A percentile compares a stretch with the other conserved stretches of the same genome.
Evolutionary conservation across 2,113 vertebrate genomes (phyloP).

Genomic region (Salvelinus sp.): DNA sequence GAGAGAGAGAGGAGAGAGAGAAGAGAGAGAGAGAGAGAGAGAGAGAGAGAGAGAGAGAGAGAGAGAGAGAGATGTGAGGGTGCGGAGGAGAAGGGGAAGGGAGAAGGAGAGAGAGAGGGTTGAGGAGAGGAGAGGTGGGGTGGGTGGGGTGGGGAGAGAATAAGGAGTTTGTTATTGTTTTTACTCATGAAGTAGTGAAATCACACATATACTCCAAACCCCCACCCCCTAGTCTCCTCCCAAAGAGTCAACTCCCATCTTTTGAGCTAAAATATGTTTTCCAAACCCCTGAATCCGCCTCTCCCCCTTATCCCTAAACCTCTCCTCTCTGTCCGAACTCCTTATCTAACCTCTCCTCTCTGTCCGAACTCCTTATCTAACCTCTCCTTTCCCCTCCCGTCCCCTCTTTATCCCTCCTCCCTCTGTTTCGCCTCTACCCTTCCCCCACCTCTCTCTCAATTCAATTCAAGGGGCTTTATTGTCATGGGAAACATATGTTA

Average conservation of each 20-base stretch:
- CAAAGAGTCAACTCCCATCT: neutral
- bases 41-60: neutral
- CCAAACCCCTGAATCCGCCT: neutral
- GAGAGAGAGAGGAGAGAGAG: conserved; percentile 4
- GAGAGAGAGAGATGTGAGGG: neutral
- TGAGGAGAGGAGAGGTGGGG: too few species aligned
- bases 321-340: neutral
- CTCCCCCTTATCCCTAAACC: neutral
- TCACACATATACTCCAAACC: too few species aligned
- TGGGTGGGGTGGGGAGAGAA: too few species aligned
- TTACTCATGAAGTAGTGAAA: neutral
- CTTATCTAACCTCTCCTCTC: too few species aligned
- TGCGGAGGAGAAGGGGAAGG: too few species aligned
- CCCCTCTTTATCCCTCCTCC: conserved; percentile 24
- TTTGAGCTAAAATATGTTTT: neutral
- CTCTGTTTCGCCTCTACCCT: neutral
- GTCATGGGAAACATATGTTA: too few species aligned
- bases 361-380: neutral
- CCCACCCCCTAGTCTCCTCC: neutral
- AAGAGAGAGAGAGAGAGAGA: neutral
- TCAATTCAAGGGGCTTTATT: too few species aligned
- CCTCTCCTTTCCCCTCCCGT: neutral
- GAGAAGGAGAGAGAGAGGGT: neutral
- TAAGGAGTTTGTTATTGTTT: neutral
- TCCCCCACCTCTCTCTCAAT: neutral